phyloP scores from a whole-genome alignment of 37 sponge, comb jelly and placozoan genomes.

The Haliclona indistincta region DNA sequence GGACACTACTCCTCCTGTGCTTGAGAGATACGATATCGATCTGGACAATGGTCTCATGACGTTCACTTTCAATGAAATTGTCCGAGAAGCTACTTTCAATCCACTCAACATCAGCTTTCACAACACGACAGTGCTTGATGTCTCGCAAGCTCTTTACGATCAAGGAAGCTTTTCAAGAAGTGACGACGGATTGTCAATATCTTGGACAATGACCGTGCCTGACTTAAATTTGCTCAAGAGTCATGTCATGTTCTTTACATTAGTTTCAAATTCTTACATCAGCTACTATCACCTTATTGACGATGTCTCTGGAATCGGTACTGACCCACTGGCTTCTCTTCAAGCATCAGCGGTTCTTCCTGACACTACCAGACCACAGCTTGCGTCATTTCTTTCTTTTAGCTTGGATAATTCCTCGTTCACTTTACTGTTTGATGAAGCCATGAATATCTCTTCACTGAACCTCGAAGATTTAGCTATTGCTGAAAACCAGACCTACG shows the following conservation, averaged over 20 bases:
- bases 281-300: slow-evolving; percentile 45
- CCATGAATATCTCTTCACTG: slow-evolving; percentile 68
- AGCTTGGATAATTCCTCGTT: slow-evolving; percentile 74
- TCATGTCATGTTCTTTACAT: slow-evolving; percentile 41
- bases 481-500: slow-evolving; percentile 34
- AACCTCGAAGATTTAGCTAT: slow-evolving; percentile 55
- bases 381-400: slow-evolving; percentile 52
- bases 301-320: slow-evolving; percentile 57
- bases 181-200: slow-evolving; percentile 49
- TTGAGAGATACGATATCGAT: slow-evolving; percentile 60
- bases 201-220: slow-evolving; percentile 45
- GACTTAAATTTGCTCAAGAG: slow-evolving; percentile 77
- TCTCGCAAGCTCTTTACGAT: slow-evolving; percentile 26
- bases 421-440: slow-evolving; percentile 78
- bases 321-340: slow-evolving; percentile 51
- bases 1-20: slow-evolving; percentile 62
- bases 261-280: slow-evolving; percentile 38
- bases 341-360: slow-evolving; percentile 32
- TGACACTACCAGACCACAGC: slow-evolving; percentile 66
- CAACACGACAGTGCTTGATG: slow-evolving; percentile 16
- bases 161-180: slow-evolving; percentile 38
- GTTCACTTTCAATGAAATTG: slow-evolving; percentile 82
- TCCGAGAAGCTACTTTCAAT: slow-evolving; percentile 52
- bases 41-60: slow-evolving; percentile 67
- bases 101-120: slow-evolving; percentile 73